Base-by-base conservation (phyloP, 2,888 invertebrate genomes). In the Apamea sordens region DNA sequence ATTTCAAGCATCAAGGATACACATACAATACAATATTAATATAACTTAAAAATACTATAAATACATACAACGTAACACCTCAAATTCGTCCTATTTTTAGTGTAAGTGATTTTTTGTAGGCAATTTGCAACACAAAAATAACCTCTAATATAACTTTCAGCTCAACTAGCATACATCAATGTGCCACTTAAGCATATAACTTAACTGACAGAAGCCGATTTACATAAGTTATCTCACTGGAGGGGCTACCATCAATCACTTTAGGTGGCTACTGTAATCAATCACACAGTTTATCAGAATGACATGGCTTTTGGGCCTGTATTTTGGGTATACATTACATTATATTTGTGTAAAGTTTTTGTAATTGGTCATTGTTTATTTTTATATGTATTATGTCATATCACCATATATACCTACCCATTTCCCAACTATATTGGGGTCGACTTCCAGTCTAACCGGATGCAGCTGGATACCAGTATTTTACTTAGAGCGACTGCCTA, bases 211-310 rank as follows among this genome's bases (percentile, higher is more conserved):
- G 50, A 41, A 68, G 61, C 44, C 75, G 59, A 83, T 85, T 86
- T 86, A 71, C 84, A 83, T 83, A 86, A 80, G 44, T 85, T 77
- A 82, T 82, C 74, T 86, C 50, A 77, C 73, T 71, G 44, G 32
- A 32, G 28, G n/a, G 67, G 32, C 69, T 61, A 8, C 69, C 84
- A 85, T 85, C 79, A 73, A 85, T 85, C 85, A 85, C 32, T 56
- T 44, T 47, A 65, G 32, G 56, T 56, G n/a, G 47, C 68, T 36
- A 61, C 53, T 64, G 36, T 50, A 56, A 85, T 85, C 75, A 71
- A 80, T 85, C 85, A 73, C 41, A 6, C 21, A 8, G 64, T 64
- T 79, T 86, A 86, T 83, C 77, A 73, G 13, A 28, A n/a, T 70
- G 74, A 79, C 75, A 28, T 28, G n/a, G 15, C n/a, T 50, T 78